phyloP scores from a whole-genome alignment of 2,888 invertebrate genomes.

The Hydrotaea cyrtoneurina region DNA sequence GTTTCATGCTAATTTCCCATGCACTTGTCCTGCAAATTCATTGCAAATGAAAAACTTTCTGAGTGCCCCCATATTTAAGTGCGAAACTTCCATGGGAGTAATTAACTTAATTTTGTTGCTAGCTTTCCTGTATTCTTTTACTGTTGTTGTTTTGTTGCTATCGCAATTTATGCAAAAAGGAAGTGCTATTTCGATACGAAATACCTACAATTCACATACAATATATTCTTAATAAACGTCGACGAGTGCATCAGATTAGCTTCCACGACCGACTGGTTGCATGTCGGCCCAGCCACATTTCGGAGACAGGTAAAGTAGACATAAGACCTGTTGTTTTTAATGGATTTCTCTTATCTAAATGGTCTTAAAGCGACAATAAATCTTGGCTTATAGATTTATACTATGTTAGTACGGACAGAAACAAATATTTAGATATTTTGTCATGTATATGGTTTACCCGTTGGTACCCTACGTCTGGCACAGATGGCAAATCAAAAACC shows the following conservation, averaged over 20 bases:
- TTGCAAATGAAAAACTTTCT: background rate
- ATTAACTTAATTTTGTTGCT: constrained; percentile 32
- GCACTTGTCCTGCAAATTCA: constrained; percentile 8
- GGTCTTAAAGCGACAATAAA: constrained; percentile 62
- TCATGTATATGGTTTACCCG: too few species aligned
- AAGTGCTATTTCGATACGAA: constrained; percentile 34
- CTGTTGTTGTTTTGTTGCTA: background rate
- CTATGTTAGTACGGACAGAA: background rate
- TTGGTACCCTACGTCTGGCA: too few species aligned
- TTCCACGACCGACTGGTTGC: background rate
- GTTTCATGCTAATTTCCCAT: background rate
- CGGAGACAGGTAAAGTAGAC: background rate
- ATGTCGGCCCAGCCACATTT: background rate
- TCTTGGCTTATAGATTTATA: constrained; percentile 33
- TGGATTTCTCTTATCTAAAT: constrained; percentile 63
- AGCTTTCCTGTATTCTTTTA: background rate
- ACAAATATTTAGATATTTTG: background rate
- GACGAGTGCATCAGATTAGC: background rate
- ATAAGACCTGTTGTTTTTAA: constrained; percentile 44
- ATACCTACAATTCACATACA: background rate
- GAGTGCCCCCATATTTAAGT: constrained; percentile 8
- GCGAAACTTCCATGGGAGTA: constrained; percentile 1
- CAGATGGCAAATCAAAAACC: too few species aligned
- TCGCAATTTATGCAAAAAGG: constrained; percentile 35
- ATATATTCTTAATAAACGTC: constrained; percentile 12